Evolutionary conservation across 2,888 invertebrate species (phyloP).

Genomic region (Drosophila anomelani): DNA sequence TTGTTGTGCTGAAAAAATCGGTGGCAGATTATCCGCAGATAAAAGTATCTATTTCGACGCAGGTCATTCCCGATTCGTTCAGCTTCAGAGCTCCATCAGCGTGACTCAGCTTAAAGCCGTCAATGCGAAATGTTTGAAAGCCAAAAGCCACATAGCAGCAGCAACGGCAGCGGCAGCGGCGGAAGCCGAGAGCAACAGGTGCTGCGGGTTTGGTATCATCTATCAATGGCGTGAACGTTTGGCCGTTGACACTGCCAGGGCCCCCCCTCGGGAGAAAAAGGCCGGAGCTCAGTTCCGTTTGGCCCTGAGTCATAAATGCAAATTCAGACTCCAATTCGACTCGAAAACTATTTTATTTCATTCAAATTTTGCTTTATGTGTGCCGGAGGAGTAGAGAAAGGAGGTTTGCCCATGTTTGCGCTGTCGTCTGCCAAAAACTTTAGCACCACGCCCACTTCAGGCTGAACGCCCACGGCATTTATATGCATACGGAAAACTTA

Average conservation of each 20-base stretch:
- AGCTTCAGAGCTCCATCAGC: not conserved
- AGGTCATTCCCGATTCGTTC: constrained; percentile 27
- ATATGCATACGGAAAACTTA: constrained; percentile 70
- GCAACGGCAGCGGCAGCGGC: constrained; percentile 2
- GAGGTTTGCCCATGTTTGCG: constrained; percentile 54
- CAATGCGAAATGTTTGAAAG: constrained; percentile 42
- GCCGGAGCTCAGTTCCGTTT: constrained; percentile 18
- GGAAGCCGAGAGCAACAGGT: constrained; percentile 61
- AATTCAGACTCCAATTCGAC: constrained; percentile 50
- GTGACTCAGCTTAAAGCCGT: constrained; percentile 28
- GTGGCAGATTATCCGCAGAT: constrained; percentile 4
- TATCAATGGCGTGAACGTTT: constrained; percentile 51
- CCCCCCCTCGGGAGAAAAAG: constrained; percentile 6
- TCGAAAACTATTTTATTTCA: constrained; percentile 71
- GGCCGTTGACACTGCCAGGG: constrained; percentile 34
- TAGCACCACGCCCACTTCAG: constrained; percentile 10
- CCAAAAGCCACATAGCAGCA: constrained; percentile 17
- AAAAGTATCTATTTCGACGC: constrained; percentile 8
- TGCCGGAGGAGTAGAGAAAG: constrained; percentile 3
- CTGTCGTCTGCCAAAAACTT: constrained; percentile 41
- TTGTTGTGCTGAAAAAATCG: not conserved
- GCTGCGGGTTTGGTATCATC: constrained; percentile 49
- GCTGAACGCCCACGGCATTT: constrained; percentile 50
- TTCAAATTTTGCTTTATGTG: constrained; percentile 57
- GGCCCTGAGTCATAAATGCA: constrained; percentile 68